Evolutionary conservation across 2,888 invertebrate genomes (phyloP).

Genomic region (Terebella lapidaria): DNA sequence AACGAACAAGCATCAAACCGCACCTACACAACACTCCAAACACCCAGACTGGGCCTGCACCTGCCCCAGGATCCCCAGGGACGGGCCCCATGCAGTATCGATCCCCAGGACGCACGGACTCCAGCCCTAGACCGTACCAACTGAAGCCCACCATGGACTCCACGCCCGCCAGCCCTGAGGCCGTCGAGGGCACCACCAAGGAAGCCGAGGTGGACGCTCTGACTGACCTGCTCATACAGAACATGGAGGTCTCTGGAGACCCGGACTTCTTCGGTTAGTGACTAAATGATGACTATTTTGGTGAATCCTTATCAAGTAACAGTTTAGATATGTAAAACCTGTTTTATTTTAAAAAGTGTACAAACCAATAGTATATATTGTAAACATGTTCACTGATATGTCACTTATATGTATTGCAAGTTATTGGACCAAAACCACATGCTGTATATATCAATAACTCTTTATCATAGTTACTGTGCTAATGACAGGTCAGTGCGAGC

Average conservation of each 20-base stretch:
- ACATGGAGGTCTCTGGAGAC: conserved; percentile 62
- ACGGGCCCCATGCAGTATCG: background rate
- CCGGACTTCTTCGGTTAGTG: conserved; percentile 64
- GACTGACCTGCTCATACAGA: conserved; percentile 81
- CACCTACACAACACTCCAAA: background rate
- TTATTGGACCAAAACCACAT: too few species aligned
- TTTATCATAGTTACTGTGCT: too few species aligned
- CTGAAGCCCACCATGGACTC: conserved; percentile 13
- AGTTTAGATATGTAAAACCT: background rate
- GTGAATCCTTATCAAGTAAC: background rate
- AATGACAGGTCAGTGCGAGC: conserved; percentile 73
- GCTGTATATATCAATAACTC: too few species aligned
- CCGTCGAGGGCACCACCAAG: conserved; percentile 54
- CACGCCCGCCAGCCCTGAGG: background rate
- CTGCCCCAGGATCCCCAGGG: background rate
- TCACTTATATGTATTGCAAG: too few species aligned
- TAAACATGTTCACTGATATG: background rate
- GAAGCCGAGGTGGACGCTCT: conserved; percentile 84
- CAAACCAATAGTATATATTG: background rate
- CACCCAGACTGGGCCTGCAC: background rate
- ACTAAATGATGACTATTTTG: conserved; percentile 1
- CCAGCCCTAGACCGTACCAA: conserved; percentile 9
- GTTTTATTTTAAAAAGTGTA: too few species aligned
- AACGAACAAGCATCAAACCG: background rate
- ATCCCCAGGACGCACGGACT: background rate